phyloP scores from a whole-genome alignment of 1,140 invertebrate genomes.

The Lasioglossum baleicum region DNA sequence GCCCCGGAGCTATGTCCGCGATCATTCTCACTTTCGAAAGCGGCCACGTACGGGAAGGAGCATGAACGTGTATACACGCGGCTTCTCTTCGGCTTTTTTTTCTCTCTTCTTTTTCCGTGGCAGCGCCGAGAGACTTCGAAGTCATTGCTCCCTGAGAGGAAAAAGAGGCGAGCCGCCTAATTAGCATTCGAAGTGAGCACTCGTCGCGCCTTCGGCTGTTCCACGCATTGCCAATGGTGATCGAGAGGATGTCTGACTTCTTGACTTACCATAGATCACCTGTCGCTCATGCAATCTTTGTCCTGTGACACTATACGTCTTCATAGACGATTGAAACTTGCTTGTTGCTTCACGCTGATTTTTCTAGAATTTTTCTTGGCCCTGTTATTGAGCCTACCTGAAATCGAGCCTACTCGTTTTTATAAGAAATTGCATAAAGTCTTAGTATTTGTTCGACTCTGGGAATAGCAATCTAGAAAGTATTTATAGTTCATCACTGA shows the following conservation, averaged over 20 bases:
- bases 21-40: conserved; percentile 62
- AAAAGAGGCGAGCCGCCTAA: conserved; percentile 66
- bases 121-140: background rate
- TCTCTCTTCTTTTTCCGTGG: no score
- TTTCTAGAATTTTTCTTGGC: no score
- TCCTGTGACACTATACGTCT: no score
- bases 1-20: conserved; percentile 23
- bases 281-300: background rate
- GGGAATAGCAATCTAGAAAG: no score
- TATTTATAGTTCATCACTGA: no score
- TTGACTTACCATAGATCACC: conserved; percentile 6
- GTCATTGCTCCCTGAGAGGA: conserved; percentile 30
- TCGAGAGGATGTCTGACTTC: background rate
- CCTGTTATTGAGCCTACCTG: no score
- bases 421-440: no score
- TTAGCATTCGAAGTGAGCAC: conserved; percentile 71
- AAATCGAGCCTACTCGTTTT: no score
- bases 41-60: background rate
- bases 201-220: conserved; percentile 55
- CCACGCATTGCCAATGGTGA: conserved; percentile 6
- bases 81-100: conserved; percentile 1
- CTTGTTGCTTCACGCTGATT: no score
- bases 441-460: no score
- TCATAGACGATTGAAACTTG: no score
- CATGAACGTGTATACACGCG: background rate